Conservation (phyloP, 2,888 invertebrate species). For the Acrobeloides nanus region DNA sequence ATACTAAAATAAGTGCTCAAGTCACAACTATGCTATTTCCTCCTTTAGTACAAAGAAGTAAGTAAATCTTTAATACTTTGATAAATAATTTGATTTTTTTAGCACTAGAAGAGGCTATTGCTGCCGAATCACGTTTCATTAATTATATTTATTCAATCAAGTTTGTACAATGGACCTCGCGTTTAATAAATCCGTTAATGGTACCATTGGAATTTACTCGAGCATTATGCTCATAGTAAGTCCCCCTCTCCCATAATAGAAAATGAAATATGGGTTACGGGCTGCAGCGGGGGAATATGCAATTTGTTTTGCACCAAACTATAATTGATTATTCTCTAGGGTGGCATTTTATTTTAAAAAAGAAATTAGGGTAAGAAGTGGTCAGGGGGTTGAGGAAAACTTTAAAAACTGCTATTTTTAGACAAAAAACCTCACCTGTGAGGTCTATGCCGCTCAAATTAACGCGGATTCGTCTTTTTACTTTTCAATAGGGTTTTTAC, state of each 20-base stretch:
- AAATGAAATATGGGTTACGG: slow-evolving; percentile 11
- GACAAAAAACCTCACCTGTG: no score
- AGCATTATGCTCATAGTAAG: no score
- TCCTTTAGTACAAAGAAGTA: slow-evolving; percentile 23
- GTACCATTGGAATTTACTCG: slow-evolving; percentile 28
- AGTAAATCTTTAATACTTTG: slow-evolving; percentile 12
- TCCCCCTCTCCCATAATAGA: slow-evolving; percentile 10
- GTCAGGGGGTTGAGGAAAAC: no score
- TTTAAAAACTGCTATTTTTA: no score
- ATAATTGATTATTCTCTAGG: not conserved
- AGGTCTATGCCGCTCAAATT: no score
- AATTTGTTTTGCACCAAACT: not conserved
- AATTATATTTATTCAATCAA: slow-evolving; percentile 38
- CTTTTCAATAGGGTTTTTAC: no score
- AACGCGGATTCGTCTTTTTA: no score
- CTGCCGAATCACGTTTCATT: slow-evolving; percentile 31
- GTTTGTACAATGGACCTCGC: slow-evolving; percentile 28
- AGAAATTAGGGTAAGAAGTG: no score
- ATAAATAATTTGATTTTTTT: slow-evolving; percentile 15
- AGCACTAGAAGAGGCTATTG: slow-evolving; percentile 39
- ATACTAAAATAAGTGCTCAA: slow-evolving; percentile 20
- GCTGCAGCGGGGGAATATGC: slow-evolving; percentile 6
- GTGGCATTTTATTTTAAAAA: no score
- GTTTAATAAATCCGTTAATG: slow-evolving; percentile 23
- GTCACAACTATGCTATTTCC: slow-evolving; percentile 27